Base-by-base conservation (phyloP, 1,140 invertebrate species). In the Gryllus bimaculatus region DNA sequence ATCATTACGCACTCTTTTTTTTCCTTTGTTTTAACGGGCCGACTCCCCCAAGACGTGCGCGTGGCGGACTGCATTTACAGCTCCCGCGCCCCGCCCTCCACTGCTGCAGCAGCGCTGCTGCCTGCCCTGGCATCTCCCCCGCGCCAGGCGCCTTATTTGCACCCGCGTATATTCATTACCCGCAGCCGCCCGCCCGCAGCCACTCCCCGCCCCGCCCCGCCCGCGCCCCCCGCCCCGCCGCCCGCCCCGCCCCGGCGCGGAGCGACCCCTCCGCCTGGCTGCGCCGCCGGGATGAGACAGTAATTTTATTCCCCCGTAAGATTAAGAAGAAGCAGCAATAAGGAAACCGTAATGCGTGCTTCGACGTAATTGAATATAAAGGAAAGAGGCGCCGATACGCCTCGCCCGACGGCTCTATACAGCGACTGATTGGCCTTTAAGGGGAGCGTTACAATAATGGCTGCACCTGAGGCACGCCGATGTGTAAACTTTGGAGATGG, bases 321-420 rank as follows among this genome's bases (percentile, higher is more conserved):
- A 66, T 66, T 66, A 66, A 66, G 54, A 66, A 66, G 54, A 66
- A 66, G 54, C 10, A 66, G 54, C 54, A 66, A 66, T 66, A 66
- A 66, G 54, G 54, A 66, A 66, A 66, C 54, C 54, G 54, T 66
- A 66, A 66, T 66, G 54, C 10, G 54, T 10, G 10, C 54, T 66
- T 66, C 54, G 54, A 66, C 54, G 54, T 66, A 66, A 66, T 66
- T 66, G 54, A 66, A 66, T 66, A 66, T 66, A 66, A 66, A 66
- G 54, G 54, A 18, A 66, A 66, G 54, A 66, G 54, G 18, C 10
- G 18, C 54, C 0, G 54, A 3, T 66, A 13, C 2, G 10, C 54
- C 54, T 18, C 18, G 54, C 7, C 10, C 10, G 7, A 66, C 18
- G 54, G 18, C 54, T 66, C 54, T 7, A 66, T 7, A 13, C 54